Evolutionary conservation across 2,797 vertebrate genomes (phyloP).

Genomic region (Anolis apletophallus): DNA sequence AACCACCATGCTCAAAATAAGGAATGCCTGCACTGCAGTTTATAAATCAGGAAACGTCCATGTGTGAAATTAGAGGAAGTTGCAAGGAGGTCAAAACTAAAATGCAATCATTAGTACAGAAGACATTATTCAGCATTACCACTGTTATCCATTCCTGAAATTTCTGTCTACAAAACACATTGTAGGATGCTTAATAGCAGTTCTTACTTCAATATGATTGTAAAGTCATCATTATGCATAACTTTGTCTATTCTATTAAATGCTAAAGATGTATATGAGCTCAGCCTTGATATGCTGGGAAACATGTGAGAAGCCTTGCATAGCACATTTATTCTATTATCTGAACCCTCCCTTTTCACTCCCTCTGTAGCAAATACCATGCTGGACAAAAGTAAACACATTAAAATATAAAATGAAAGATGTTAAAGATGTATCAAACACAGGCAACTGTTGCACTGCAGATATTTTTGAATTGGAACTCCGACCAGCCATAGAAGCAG

Average conservation of each 20-base stretch:
- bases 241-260: slow-evolving; percentile 1
- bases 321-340: not conserved
- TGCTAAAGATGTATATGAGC: not conserved
- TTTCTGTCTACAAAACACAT: slow-evolving; percentile 4
- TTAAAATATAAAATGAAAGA: no score
- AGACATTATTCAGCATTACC: slow-evolving; percentile 12
- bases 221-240: not conserved
- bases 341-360: not conserved
- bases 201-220: not conserved
- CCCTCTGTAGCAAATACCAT: not conserved
- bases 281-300: not conserved
- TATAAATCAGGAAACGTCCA: slow-evolving; percentile 25
- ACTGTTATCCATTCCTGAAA: slow-evolving; percentile 2
- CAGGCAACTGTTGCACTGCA: no score
- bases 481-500: no score
- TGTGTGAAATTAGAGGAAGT: slow-evolving; percentile 34
- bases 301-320: not conserved
- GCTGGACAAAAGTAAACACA: not conserved
- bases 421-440: no score
- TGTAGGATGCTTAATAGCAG: not conserved
- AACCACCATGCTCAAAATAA: not conserved
- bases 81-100: slow-evolving; percentile 33
- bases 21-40: not conserved
- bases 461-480: no score
- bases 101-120: slow-evolving; percentile 19